phyloP scores from a whole-genome alignment of 1,140 invertebrate species.

The Drosophila oshimai region DNA sequence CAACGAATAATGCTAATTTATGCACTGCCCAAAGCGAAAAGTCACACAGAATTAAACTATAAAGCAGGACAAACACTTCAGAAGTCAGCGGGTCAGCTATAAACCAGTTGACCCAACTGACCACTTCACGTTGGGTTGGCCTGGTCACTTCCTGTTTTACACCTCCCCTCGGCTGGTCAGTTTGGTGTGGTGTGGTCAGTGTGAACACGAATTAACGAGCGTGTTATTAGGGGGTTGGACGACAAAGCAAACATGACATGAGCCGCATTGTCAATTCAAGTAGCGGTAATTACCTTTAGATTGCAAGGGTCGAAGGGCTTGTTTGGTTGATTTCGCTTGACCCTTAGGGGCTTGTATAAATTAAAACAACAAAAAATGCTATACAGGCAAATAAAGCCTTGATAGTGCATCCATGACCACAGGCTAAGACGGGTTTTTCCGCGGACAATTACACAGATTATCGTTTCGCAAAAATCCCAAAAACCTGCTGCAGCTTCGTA shows the following conservation, averaged over 20 bases:
- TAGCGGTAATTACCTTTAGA: slow-evolving; percentile 42
- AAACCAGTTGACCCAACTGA: slow-evolving; percentile 62
- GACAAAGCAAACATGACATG: slow-evolving; percentile 49
- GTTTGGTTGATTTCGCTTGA: background rate
- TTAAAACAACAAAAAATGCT: no score
- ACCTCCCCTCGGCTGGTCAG: background rate
- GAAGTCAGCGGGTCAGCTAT: slow-evolving; percentile 42
- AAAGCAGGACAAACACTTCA: slow-evolving; percentile 47
- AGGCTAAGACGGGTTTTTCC: no score
- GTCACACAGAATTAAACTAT: slow-evolving; percentile 65
- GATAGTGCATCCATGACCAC: no score
- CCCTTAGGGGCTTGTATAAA: no score
- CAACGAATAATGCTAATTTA: slow-evolving; percentile 58
- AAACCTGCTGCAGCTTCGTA: slow-evolving; percentile 11
- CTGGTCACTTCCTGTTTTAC: slow-evolving; percentile 38
- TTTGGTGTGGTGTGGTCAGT: slow-evolving; percentile 42
- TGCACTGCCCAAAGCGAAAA: slow-evolving; percentile 68
- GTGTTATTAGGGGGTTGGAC: slow-evolving; percentile 32
- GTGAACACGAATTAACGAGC: slow-evolving; percentile 51
- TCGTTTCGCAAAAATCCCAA: background rate
- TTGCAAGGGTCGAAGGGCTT: background rate
- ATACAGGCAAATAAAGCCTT: no score
- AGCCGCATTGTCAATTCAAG: slow-evolving; percentile 69
- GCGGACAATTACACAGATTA: slow-evolving; percentile 18
- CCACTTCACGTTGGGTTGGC: slow-evolving; percentile 2